A percentile compares a stretch with the other conserved stretches of the same genome.
Evolutionary conservation across 2,113 vertebrate species (phyloP).

Genomic region (Pan troglodytes): NHGRI_mPanTro3-v2.1_pri NC_086015.1:22064001-22064500

Average conservation of each 20-base stretch:
- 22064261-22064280: constrained; percentile 12
- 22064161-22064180: constrained; percentile 3
- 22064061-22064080: neutral
- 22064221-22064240: neutral
- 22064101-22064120: constrained; percentile 1
- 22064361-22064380: neutral
- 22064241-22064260: neutral
- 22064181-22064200: constrained; percentile 39
- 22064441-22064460: neutral
- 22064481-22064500: neutral
- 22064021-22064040: neutral
- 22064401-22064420: neutral
- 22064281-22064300: neutral
- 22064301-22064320: neutral
- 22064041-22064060: neutral
- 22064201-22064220: neutral
- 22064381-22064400: neutral
- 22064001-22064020: constrained; percentile 9
- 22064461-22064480: neutral
- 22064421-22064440: neutral
- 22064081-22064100: constrained; percentile 19
- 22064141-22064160: constrained; percentile 13
- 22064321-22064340: neutral
- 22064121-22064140: constrained; percentile 45
- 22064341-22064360: neutral